Conservation (phyloP, 1,140 invertebrate genomes). For the Listronotus oregonensis region DNA sequence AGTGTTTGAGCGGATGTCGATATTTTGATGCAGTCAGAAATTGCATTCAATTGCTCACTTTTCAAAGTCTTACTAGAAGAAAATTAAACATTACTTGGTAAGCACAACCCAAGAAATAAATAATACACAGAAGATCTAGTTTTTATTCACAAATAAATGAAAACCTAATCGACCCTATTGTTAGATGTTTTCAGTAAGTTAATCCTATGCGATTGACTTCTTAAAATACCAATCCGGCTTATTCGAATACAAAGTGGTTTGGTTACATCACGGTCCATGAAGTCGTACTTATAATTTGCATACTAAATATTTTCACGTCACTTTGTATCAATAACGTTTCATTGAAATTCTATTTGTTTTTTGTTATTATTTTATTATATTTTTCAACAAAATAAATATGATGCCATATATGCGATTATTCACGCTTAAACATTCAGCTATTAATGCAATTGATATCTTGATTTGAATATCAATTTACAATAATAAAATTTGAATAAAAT, state of each 20-base stretch:
- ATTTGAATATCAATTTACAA: background rate
- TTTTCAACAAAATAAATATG: slow-evolving; percentile 6
- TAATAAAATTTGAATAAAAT: background rate
- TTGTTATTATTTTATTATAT: slow-evolving; percentile 8
- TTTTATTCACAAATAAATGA: too few species aligned
- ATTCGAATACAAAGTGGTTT: background rate
- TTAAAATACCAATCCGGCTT: background rate
- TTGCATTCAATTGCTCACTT: too few species aligned
- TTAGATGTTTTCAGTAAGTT: too few species aligned
- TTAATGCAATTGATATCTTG: too few species aligned
- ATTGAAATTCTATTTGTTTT: slow-evolving; percentile 5
- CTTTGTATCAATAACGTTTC: background rate
- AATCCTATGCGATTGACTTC: too few species aligned
- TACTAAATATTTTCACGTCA: background rate
- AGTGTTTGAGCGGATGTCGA: too few species aligned
- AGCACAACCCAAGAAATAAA: too few species aligned
- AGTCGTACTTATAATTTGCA: slow-evolving; percentile 1
- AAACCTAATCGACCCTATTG: too few species aligned
- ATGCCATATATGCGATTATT: slow-evolving; percentile 13
- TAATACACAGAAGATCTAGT: too few species aligned
- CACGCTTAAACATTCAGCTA: background rate
- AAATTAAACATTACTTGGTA: too few species aligned
- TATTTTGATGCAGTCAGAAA: too few species aligned
- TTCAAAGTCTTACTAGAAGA: too few species aligned
- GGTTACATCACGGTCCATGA: slow-evolving; percentile 1